Conservation (phyloP, 1,140 invertebrate species). For the Polypedilum vanderplanki region DNA sequence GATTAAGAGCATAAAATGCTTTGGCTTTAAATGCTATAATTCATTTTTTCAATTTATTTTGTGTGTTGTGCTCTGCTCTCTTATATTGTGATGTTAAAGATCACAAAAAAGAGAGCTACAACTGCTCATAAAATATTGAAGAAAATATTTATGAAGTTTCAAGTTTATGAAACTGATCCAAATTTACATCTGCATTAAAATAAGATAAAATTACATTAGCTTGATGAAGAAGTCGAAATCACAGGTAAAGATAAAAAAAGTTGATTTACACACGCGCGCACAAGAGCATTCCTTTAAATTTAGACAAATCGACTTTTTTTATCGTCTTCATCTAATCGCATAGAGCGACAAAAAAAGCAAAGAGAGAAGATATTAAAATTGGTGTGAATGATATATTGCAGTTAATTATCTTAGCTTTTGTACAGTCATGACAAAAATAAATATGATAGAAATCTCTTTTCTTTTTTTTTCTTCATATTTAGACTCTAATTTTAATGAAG, state of each 20-base stretch:
- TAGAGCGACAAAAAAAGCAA: neutral
- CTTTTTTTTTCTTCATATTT: neutral
- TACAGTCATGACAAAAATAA: constrained; percentile 2
- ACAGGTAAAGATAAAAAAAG: neutral
- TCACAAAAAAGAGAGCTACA: neutral
- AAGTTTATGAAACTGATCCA: neutral
- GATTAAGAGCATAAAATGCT: neutral
- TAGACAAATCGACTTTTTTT: neutral
- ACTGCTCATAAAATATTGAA: neutral
- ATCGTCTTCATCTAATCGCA: constrained; percentile 12
- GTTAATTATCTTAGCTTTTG: constrained; percentile 24
- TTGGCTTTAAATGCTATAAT: constrained; percentile 27
- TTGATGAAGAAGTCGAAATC: neutral
- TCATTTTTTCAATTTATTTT: constrained; percentile 28
- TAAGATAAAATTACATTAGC: neutral
- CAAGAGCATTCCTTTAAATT: neutral
- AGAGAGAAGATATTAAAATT: neutral
- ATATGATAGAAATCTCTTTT: neutral
- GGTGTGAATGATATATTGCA: constrained; percentile 7
- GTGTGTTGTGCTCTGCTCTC: neutral
- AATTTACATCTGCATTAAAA: neutral
- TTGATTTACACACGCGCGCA: constrained; percentile 9
- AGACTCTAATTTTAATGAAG: constrained; percentile 27
- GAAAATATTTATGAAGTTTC: neutral
- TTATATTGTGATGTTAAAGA: neutral